phyloP scores from a whole-genome alignment of 2,888 invertebrate species.

The Cheilosia vernalis region DNA sequence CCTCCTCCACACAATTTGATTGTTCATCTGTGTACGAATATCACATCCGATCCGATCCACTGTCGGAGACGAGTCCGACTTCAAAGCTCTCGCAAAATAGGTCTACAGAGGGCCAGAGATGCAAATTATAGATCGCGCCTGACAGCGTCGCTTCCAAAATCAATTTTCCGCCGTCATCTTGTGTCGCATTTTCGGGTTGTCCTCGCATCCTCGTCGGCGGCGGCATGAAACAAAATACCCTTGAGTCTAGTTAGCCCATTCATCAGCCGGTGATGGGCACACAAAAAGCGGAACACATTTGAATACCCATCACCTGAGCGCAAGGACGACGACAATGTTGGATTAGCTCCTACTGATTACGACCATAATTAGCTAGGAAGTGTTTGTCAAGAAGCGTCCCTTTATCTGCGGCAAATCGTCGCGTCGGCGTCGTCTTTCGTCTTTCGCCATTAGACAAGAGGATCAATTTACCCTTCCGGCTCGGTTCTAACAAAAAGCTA shows the following conservation, averaged over 20 bases:
- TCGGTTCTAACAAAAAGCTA: slow-evolving; percentile 49
- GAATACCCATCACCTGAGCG: slow-evolving; percentile 68
- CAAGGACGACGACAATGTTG: slow-evolving; percentile 47
- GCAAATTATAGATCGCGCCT: slow-evolving; percentile 70
- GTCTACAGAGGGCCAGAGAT: slow-evolving; percentile 51
- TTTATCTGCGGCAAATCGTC: slow-evolving; percentile 24
- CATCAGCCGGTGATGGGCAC: slow-evolving; percentile 52
- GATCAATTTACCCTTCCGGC: slow-evolving; percentile 75
- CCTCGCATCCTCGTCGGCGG: slow-evolving; percentile 24
- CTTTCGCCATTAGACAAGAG: slow-evolving; percentile 47
- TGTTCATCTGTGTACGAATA: slow-evolving; percentile 10
- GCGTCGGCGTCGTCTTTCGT: background rate
- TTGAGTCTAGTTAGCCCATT: slow-evolving; percentile 72
- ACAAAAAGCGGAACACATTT: slow-evolving; percentile 17
- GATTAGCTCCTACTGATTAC: slow-evolving; percentile 73
- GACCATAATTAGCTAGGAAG: slow-evolving; percentile 73
- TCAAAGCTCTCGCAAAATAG: slow-evolving; percentile 61
- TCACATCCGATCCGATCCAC: slow-evolving; percentile 56
- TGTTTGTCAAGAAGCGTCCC: slow-evolving; percentile 67
- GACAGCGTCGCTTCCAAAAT: slow-evolving; percentile 73
- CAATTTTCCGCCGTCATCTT: slow-evolving; percentile 41
- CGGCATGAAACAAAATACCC: slow-evolving; percentile 73
- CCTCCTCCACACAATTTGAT: slow-evolving; percentile 5
- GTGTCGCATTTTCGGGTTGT: background rate
- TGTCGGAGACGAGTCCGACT: slow-evolving; percentile 54